Conservation (phyloP, 2,888 invertebrate species). For the Eilema griseolum region DNA sequence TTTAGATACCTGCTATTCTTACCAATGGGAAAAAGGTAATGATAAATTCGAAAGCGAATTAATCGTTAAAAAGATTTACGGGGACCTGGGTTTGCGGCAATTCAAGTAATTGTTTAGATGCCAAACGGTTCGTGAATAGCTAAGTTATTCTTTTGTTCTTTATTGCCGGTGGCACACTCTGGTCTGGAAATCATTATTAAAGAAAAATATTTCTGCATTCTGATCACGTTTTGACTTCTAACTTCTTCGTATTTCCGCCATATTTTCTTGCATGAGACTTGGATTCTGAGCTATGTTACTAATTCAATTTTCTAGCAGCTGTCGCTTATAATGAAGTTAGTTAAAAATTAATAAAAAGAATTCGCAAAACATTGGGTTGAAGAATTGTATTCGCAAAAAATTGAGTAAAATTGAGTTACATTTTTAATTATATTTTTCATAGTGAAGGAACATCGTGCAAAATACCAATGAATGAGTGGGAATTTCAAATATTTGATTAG, state of each 20-base stretch:
- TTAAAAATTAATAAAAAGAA: neutral
- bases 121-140: constrained; percentile 20
- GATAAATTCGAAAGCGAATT: constrained; percentile 19
- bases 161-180: neutral
- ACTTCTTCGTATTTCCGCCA: neutral
- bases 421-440: no score
- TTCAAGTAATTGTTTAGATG: constrained; percentile 21
- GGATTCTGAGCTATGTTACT: neutral
- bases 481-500: no score
- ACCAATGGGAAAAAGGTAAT: constrained; percentile 15
- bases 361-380: no score
- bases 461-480: no score
- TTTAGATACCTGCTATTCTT: constrained; percentile 9
- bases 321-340: neutral
- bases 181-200: neutral
- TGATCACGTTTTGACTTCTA: neutral
- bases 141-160: constrained; percentile 24
- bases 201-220: neutral
- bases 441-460: no score
- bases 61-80: constrained; percentile 24
- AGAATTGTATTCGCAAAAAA: no score
- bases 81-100: constrained; percentile 18
- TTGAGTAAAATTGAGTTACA: no score
- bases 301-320: neutral
- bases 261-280: neutral